These are phyloP conservation scores for Saxidomus purpurata DNA, from an alignment of 1,140 invertebrate species.

Conservation along the genomic window DNA sequence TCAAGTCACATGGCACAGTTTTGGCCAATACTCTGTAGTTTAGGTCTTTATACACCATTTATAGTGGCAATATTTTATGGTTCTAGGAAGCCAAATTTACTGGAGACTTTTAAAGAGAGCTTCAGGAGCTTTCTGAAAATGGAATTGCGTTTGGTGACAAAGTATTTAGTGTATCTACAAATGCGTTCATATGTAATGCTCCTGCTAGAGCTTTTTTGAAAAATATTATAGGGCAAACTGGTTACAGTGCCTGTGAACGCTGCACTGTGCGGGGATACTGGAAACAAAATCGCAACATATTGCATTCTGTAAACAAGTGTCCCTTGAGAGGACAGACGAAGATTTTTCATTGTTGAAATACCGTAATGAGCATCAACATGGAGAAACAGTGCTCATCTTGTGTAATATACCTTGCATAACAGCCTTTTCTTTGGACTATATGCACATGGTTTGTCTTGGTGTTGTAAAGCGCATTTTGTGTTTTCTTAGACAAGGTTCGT, in stretches of 20 bases:
- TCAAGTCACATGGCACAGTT: slow-evolving; percentile 66
- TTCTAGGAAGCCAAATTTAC: slow-evolving; percentile 76
- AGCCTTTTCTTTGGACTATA: slow-evolving; percentile 84
- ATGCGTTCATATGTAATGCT: slow-evolving; percentile 82
- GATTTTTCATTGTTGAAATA: neutral
- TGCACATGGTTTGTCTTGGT: slow-evolving; percentile 85
- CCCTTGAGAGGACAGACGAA: neutral
- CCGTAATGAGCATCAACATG: slow-evolving; percentile 1
- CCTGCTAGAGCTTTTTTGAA: slow-evolving; percentile 85
- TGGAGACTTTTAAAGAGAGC: slow-evolving; percentile 79
- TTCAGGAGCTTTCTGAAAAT: slow-evolving; percentile 37
- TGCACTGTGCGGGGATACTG: slow-evolving; percentile 67
- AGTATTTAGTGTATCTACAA: slow-evolving; percentile 64
- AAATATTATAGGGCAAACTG: slow-evolving; percentile 79
- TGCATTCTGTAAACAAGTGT: neutral
- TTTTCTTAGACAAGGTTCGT: slow-evolving; percentile 73
- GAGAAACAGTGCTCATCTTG: slow-evolving; percentile 19
- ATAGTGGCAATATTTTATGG: slow-evolving; percentile 80
- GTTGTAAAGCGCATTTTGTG: slow-evolving; percentile 82
- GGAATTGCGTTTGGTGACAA: slow-evolving; percentile 72
- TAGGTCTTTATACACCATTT: slow-evolving; percentile 67
- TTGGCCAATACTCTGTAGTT: slow-evolving; percentile 79
- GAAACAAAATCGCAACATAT: slow-evolving; percentile 67
- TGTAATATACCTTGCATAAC: slow-evolving; percentile 80
- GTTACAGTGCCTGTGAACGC: slow-evolving; percentile 69